phyloP scores from a whole-genome alignment of 2,113 vertebrate genomes.

The Eptesicus fuscus region DNA sequence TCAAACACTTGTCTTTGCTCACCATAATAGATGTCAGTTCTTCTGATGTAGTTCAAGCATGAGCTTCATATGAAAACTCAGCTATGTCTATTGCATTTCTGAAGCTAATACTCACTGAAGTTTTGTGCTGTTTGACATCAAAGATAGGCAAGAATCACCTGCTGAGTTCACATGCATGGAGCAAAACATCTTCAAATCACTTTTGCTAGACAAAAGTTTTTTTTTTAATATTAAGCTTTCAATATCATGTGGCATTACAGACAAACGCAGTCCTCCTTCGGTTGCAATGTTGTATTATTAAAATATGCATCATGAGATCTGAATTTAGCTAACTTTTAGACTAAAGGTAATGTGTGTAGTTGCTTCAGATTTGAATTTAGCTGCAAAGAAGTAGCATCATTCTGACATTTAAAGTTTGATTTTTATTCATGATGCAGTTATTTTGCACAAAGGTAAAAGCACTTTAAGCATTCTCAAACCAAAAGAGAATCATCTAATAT shows the following conservation, averaged over 20 bases:
- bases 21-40: conserved; percentile 99
- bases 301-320: conserved; percentile 73
- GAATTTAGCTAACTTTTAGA: conserved; percentile 77
- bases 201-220: conserved; percentile 98
- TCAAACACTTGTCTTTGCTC: conserved; percentile 99
- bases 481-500: conserved; percentile 72
- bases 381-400: conserved; percentile 65
- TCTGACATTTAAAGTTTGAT: conserved; percentile 57
- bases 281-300: conserved; percentile 76
- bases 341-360: conserved; percentile 61
- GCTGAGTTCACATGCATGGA: conserved; percentile 96
- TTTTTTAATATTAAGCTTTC: conserved; percentile 89
- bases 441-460: conserved; percentile 79
- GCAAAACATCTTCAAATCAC: conserved; percentile 99
- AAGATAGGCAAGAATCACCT: conserved; percentile 95
- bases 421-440: conserved; percentile 74
- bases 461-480: conserved; percentile 69
- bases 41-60: conserved; percentile 97
- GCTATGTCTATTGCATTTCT: conserved; percentile 96
- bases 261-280: conserved; percentile 85
- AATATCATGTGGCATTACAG: conserved; percentile 84
- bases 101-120: conserved; percentile 95
- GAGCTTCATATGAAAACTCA: conserved; percentile 91
- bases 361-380: conserved; percentile 67
- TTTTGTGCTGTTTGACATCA: conserved; percentile 99